Base-by-base conservation (phyloP, 2,888 invertebrate species). In the Stenodera caucasica region DNA sequence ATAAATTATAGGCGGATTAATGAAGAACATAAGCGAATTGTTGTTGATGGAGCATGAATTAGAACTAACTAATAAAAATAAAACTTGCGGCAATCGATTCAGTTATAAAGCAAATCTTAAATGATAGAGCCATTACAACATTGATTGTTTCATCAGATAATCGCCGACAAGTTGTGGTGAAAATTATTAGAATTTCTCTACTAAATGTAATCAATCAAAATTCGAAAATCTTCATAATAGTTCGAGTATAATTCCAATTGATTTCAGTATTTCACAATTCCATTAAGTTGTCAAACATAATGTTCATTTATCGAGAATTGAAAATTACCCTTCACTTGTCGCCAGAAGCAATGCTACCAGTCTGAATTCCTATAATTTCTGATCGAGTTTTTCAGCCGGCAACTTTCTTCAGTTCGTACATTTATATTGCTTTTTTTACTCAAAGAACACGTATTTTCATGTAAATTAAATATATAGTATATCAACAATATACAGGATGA, bases 321-420 rank as follows among this genome's bases (percentile, higher is more conserved):
- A 45, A 45, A 45, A 45, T 45, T 45, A 45, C 45, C 45, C 45
- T 45, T 45, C 45, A 45, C 45, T 45, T 45, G 45, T 45, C 45
- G 45, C 45, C 45, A 45, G 5, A 14, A 45, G 45, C 45, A 3
- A 35, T 11, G 21, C 45, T 45, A 45, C 45, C 45, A 45, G 45
- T 4, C 45, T 45, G 18, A 21, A 45, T 45, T 45, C 45, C 45
- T 45, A 21, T 45, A 45, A 45, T 45, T 45, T 45, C 45, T 21
- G 45, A 45, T 45, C 45, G 45, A 45, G 45, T 45, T 45, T 45
- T 45, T 21, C 45, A 45, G 21, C 45, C 21, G 5, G 21, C 21
- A 45, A 7, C 21, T 45, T 21, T 18, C 21, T 45, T n/a, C n/a
- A n/a, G n/a, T n/a, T n/a, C n/a, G n/a, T n/a, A n/a, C n/a, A n/a